These are phyloP conservation scores for Oenanthe melanoleuca DNA, from an alignment of 2,113 vertebrate genomes.

Conservation along the genomic window DNA sequence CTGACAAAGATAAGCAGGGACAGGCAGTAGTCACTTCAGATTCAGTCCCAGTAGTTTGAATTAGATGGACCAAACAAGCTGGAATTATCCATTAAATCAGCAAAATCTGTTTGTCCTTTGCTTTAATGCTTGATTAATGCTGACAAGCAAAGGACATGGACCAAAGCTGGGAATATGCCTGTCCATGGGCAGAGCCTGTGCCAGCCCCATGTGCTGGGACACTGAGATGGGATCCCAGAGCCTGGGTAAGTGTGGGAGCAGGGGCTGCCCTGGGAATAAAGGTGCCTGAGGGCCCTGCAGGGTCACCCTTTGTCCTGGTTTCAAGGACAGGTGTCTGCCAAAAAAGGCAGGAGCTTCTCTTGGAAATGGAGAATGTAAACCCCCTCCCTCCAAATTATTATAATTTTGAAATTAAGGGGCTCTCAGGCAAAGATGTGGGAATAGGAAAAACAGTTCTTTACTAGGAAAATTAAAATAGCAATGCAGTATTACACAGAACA, in stretches of 20 bases:
- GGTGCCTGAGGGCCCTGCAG: background rate
- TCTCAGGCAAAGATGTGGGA: no score
- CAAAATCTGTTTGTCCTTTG: slow-evolving; percentile 61
- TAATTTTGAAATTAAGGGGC: no score
- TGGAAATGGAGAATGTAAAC: no score
- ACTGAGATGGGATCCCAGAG: background rate
- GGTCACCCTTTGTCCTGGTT: background rate
- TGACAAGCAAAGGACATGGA: background rate
- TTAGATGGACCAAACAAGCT: slow-evolving; percentile 54
- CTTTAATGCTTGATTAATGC: slow-evolving; percentile 55
- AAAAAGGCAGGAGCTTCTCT: no score
- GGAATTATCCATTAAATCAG: slow-evolving; percentile 69
- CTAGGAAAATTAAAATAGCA: no score
- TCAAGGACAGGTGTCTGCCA: no score
- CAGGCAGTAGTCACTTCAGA: slow-evolving; percentile 51
- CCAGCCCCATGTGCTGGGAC: background rate
- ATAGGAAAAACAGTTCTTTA: no score
- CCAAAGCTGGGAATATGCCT: background rate
- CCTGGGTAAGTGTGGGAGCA: background rate
- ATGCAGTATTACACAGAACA: no score
- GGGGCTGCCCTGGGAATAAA: background rate
- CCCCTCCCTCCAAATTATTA: no score
- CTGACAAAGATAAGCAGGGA: slow-evolving; percentile 52
- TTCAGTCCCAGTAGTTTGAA: slow-evolving; percentile 32
- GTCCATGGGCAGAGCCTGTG: accelerated